Conservation (phyloP, 2,113 vertebrate genomes). For the Podarcis raffonei region DNA sequence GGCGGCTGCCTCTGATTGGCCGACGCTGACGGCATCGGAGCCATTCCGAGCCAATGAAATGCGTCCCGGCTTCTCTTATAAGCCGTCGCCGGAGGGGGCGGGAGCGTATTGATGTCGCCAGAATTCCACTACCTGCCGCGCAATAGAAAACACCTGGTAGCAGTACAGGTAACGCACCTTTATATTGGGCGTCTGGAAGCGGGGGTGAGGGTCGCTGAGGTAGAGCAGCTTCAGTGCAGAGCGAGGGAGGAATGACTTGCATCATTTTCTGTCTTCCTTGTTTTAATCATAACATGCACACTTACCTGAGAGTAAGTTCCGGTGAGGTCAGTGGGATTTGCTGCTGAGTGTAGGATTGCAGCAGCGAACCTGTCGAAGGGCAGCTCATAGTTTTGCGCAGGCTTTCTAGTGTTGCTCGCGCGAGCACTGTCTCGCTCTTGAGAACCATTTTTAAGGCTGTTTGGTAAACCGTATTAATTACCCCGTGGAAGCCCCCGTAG, state of each 20-base stretch:
- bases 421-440: not conserved
- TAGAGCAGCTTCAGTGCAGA: not conserved
- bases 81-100: rapidly evolving
- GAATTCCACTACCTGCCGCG: too few relatives aligned
- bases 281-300: too few relatives aligned
- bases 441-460: not conserved
- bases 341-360: too few relatives aligned
- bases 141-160: too few relatives aligned
- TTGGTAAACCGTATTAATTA: too few relatives aligned
- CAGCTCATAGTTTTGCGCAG: not conserved
- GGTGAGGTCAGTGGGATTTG: too few relatives aligned
- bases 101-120: not conserved
- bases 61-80: not conserved
- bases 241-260: not conserved
- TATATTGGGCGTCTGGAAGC: not conserved
- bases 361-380: not conserved
- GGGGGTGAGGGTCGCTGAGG: not conserved
- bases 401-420: not conserved
- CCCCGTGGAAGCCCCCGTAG: not conserved
- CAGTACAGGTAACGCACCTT: not conserved
- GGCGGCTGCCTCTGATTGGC: not conserved
- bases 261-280: not conserved
- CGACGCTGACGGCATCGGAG: rapidly evolving
- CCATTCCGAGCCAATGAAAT: not conserved
- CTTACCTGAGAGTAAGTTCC: too few relatives aligned